Base-by-base conservation (phyloP, 2,888 invertebrate genomes). In the Andrena praecox region DNA sequence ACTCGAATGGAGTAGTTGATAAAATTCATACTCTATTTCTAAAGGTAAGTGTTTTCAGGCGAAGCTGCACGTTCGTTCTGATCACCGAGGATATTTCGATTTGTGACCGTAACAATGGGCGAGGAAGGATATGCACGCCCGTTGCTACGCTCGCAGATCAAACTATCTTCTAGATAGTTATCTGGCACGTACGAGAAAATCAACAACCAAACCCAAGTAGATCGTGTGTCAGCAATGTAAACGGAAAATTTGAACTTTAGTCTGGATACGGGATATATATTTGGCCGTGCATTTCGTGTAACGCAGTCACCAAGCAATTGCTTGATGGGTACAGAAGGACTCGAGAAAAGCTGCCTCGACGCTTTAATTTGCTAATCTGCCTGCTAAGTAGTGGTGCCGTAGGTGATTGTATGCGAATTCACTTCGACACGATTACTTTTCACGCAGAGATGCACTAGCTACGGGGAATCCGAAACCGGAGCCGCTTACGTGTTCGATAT, bases 341-440 rank as follows among this genome's bases (percentile, higher is more conserved):
- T 50, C 16, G 27, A 27, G 84, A 84, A 82, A 85, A 24, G 31
- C 27, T 27, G 8, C 31, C 66, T 59, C 2, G 56, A 31, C 52
- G 42, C n/a, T 16, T 59, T 33, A 82, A 82, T 83, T 67, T 56
- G 80, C 74, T 86, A 68, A 80, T 86, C 85, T 81, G 89, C 85
- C 90, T 94, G 90, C 94, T 95, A 95, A 95, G 95, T 95, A 95
- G 95, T 95, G 94, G 94, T 94, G 95, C 95, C 95, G 95, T 94
- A 94, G 95, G 95, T 94, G 94, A 94, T 93, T 87, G 81, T 87
- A 85, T 88, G 85, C 74, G 89, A 90, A 92, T 90, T 93, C 94
- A 94, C 94, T 94, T 93, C 92, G 93, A 92, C 91, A 88, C 93
- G 89, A 93, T 93, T 95, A 93, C 94, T 94, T 94, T 91, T 89